Conservation (phyloP, 2,113 vertebrate genomes). For the Coryphaenoides rupestris region DNA sequence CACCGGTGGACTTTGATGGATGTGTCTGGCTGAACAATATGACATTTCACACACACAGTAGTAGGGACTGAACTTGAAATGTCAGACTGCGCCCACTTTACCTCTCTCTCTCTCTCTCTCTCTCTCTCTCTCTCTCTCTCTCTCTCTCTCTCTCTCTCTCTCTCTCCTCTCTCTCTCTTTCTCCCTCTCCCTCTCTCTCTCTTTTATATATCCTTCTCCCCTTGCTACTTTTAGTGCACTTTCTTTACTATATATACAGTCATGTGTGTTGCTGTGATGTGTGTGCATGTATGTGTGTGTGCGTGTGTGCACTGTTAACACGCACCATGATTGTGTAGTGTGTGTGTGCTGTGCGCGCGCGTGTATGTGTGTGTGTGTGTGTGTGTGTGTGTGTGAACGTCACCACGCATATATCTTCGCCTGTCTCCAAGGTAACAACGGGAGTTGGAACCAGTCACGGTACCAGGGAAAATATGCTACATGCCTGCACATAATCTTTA, state of each 20-base stretch:
- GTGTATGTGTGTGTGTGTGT: not conserved
- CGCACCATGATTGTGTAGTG: too few species aligned
- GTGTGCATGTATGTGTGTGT: not conserved
- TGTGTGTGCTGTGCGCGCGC: not conserved
- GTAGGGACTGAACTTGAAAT: conserved; percentile 57
- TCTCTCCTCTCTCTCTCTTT: not conserved
- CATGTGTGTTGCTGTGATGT: not conserved
- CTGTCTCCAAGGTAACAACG: too few species aligned
- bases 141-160: conserved; percentile 14
- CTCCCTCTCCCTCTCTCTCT: conserved; percentile 13
- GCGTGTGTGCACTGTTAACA: not conserved
- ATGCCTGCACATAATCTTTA: too few species aligned
- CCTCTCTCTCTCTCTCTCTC: conserved; percentile 33
- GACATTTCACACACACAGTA: conserved; percentile 51
- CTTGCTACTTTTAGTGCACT: not conserved
- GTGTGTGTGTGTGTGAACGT: not conserved
- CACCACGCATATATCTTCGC: too few species aligned
- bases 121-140: conserved; percentile 12
- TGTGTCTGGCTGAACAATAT: conserved; percentile 50
- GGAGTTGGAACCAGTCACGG: too few species aligned
- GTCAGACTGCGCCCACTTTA: conserved; percentile 47
- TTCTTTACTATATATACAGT: not conserved
- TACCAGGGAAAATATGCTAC: too few species aligned
- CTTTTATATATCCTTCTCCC: not conserved
- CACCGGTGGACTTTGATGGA: conserved; percentile 55